Base-by-base conservation (phyloP, 2,888 invertebrate species). In the Metallyticus violacea region DNA sequence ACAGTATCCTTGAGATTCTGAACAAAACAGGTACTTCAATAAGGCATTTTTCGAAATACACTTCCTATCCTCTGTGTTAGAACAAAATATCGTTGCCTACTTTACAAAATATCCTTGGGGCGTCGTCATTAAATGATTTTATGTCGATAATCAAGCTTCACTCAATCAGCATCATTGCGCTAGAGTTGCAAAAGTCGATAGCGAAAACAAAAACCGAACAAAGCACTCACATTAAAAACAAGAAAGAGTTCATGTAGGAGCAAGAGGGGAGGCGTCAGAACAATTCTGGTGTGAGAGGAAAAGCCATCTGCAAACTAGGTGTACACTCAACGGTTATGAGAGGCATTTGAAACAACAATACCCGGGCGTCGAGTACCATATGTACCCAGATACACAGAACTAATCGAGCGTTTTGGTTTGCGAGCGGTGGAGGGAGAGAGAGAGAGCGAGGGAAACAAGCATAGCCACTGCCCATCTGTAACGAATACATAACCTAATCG, bases 401-500 rank as follows among this genome's bases (percentile, higher is more conserved):
- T 82, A 76, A 82, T 82, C 27, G 82, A 82, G 82, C 76, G 76
- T 82, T 27, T 82, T 40, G 62, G 62, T 76, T 26, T 76, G 40
- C 40, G 40, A 82, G 28, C 1, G 15, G 26, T 25, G 26, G 9
- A 4, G 26, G 26, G 27, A 25, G 29, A 6, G 29, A 29, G 30
- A 5, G 9, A 81, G 30, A 30, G 81, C 22, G 79, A 27, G 79
- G 26, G 28, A 26, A 15, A 26, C 15, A 26, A 1, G 79, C 81
- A 30, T 81, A 62, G 40, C 27, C 81, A 81, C 30, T 81, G 81
- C 81, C 40, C 81, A 81, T 81, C 81, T 81, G 81, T 81, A 81
- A 81, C 81, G 81, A 81, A 81, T 30, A 83, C 83, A 83, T 25
- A 83, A 77, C 25, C n/a, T 83, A 83, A 83, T 83, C 83, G 83